A percentile compares a stretch with the other conserved stretches of the same genome.
phyloP scores from a whole-genome alignment of 2,113 vertebrate species.

The Hyla sarda region DNA sequence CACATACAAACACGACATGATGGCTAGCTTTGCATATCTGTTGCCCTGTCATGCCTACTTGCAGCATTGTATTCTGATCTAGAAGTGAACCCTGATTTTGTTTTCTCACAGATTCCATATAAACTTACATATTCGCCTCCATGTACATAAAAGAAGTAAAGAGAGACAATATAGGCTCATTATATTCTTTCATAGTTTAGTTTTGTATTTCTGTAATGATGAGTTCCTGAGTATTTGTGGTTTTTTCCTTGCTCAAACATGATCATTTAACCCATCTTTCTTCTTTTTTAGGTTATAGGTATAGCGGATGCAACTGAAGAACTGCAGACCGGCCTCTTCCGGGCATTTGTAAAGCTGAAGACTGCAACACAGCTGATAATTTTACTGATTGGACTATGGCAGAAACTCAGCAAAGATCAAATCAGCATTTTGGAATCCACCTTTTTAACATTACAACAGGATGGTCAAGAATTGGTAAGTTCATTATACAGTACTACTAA shows the following conservation, averaged over 20 bases:
- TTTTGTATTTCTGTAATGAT: too few relatives aligned
- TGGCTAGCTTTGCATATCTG: too few relatives aligned
- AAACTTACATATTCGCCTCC: too few relatives aligned
- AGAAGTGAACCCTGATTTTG: too few relatives aligned
- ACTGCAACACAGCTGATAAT: slow-evolving; percentile 89
- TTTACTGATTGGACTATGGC: slow-evolving; percentile 87
- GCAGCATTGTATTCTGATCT: too few relatives aligned
- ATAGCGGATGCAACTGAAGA: slow-evolving; percentile 90
- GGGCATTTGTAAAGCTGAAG: slow-evolving; percentile 81
- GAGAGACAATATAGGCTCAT: too few relatives aligned
- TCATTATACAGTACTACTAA: neutral
- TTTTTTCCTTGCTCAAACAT: neutral
- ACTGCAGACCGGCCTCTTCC: slow-evolving; percentile 79
- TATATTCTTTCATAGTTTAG: too few relatives aligned
- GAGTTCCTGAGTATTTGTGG: too few relatives aligned
- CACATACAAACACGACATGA: too few relatives aligned
- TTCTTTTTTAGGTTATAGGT: slow-evolving; percentile 83
- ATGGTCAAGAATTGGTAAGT: slow-evolving; percentile 88
- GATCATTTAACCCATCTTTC: neutral
- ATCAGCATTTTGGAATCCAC: slow-evolving; percentile 86
- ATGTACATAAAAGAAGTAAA: too few relatives aligned
- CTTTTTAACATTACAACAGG: slow-evolving; percentile 85
- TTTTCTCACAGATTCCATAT: too few relatives aligned
- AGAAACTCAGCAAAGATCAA: slow-evolving; percentile 85
- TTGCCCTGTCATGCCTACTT: too few relatives aligned